Evolutionary conservation across 2,888 invertebrate genomes (phyloP), one percentile per base, ranked within the genome.

Genomic region (Eilema caniola): DNA sequence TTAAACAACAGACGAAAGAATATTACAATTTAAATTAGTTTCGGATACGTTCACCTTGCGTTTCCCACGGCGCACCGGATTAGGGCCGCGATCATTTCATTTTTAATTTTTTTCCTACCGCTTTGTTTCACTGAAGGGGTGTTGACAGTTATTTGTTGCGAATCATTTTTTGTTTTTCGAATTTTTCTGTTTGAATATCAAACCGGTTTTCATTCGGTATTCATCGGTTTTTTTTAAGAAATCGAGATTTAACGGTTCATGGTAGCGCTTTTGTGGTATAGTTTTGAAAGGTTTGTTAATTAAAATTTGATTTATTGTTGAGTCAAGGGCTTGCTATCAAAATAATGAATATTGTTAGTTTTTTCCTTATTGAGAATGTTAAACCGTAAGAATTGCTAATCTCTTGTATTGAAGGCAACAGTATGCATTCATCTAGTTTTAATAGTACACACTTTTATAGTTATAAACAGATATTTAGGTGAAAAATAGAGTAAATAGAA

Each of bases 21-120:
- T 93, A 94, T 94, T 93, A 93, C 94, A 90, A 93, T 95, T 95
- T 93, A 94, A 95, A 95, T 95, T 95, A 94, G 94, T 95, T 95
- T 93, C 86, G 90, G 92, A 94, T 92, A 92, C 93, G 93, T 88
- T 93, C 90, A 93, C 93, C 92, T 93, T 93, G 91, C 94, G 93
- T 93, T 92, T 95, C 95, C 95, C 95, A 95, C 95, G 95, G 91
- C 90, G 86, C 83, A 69, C 65, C 70, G 94, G 94, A 94, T 95
- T 95, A 94, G 92, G 92, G 93, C 69, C 75, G 78, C 75, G 78
- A 83, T 76, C 77, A 80, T 83, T 83, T 77, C 74, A 82, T 93
- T 94, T 93, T 92, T 89, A 89, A 88, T 89, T 90, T 90, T 93
- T 94, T 93, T 80, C 67, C 75, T 84, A 84, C 83, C 88, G 81